Conservation (phyloP, 2,888 invertebrate genomes). For the Coenonympha glycerion region DNA sequence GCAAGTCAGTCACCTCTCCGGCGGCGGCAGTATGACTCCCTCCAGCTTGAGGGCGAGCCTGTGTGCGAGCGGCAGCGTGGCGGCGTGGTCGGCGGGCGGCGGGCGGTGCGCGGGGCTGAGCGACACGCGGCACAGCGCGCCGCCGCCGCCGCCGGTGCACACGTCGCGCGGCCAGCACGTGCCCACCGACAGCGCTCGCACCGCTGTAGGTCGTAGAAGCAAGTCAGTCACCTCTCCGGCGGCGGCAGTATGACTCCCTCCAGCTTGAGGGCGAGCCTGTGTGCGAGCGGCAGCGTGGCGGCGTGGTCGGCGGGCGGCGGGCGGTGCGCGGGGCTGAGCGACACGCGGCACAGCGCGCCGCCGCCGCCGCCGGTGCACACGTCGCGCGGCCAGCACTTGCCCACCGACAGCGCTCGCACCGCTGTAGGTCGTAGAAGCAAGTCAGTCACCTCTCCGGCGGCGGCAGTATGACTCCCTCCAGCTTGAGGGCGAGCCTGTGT, state of each 20-base stretch:
- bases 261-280: conserved; percentile 72
- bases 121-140: conserved; percentile 60
- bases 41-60: conserved; percentile 90
- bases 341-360: conserved; percentile 44
- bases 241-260: no score
- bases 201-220: no score
- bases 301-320: conserved; percentile 65
- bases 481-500: conserved; percentile 91
- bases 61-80: conserved; percentile 87
- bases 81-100: conserved; percentile 86
- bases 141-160: conserved; percentile 88
- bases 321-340: conserved; percentile 61
- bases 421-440: no score
- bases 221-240: conserved; percentile 64
- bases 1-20: no score
- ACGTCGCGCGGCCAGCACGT: no score
- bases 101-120: conserved; percentile 57
- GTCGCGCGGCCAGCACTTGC: no score
- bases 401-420: no score
- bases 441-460: conserved; percentile 63
- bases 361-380: no score
- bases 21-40: no score
- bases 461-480: conserved; percentile 91
- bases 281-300: conserved; percentile 68
- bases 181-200: no score